A percentile compares a stretch with the other conserved stretches of the same genome.
These are phyloP conservation scores for Lasioglossum figueresi DNA, from an alignment of 2,888 invertebrate species.

Conservation along the genomic window DNA sequence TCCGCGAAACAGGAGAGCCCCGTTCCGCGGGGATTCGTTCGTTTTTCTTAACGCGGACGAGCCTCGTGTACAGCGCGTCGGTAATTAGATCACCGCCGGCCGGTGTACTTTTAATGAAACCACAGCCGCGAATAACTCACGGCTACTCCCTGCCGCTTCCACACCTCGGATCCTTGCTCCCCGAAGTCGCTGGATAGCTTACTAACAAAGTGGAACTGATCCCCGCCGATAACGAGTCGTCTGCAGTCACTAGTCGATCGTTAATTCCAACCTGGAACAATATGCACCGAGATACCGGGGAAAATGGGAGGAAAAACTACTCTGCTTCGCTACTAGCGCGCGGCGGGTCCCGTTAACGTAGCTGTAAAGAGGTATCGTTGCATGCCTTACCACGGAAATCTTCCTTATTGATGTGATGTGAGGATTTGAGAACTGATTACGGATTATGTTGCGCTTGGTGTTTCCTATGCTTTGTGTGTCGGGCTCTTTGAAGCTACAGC, in stretches of 20 bases:
- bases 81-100: constrained; percentile 35
- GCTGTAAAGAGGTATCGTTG: background rate
- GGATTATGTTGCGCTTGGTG: background rate
- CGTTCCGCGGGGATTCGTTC: constrained; percentile 6
- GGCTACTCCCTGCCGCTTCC: constrained; percentile 3
- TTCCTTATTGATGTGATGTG: background rate
- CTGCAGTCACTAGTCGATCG: background rate
- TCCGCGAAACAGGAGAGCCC: background rate
- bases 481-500: background rate
- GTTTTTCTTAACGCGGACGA: background rate
- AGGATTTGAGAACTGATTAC: background rate
- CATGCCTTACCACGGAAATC: background rate
- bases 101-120: constrained; percentile 33
- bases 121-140: constrained; percentile 21
- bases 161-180: background rate
- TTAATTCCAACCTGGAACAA: constrained; percentile 1
- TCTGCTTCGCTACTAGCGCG: background rate
- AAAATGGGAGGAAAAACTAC: background rate
- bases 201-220: constrained; percentile 11
- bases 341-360: background rate
- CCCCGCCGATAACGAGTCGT: background rate
- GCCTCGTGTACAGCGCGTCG: constrained; percentile 9
- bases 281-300: background rate
- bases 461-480: background rate
- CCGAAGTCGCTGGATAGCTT: background rate